Conservation (phyloP, 2,113 vertebrate genomes). For the Phyllostomus hastatus region DNA sequence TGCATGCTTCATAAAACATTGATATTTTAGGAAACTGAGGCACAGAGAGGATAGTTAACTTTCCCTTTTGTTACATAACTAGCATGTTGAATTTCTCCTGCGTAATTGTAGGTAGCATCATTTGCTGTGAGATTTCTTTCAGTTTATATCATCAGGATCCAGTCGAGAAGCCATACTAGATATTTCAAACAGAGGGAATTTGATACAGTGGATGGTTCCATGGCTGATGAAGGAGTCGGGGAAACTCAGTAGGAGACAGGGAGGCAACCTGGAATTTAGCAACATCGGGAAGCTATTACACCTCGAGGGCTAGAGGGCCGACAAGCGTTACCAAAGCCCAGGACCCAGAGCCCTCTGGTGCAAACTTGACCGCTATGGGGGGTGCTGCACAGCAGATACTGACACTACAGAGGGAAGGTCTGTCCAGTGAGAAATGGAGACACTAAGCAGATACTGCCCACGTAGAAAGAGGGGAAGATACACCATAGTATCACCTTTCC, state of each 20-base stretch:
- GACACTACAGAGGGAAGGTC: neutral
- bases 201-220: neutral
- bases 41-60: neutral
- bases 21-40: neutral
- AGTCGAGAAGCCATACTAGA: neutral
- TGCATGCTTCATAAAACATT: neutral
- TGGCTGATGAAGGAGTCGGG: neutral
- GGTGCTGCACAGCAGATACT: neutral
- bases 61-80: neutral
- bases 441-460: neutral
- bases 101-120: neutral
- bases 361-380: neutral
- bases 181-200: neutral
- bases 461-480: neutral
- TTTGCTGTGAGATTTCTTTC: neutral
- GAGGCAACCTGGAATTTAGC: neutral
- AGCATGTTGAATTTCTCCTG: neutral
- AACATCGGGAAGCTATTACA: neutral
- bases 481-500: neutral
- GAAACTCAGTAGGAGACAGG: neutral
- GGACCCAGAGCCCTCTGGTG: neutral
- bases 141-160: neutral
- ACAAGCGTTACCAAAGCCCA: neutral
- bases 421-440: neutral
- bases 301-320: neutral